A percentile compares a stretch with the other conserved stretches of the same genome.
Conservation (phyloP, 1,140 invertebrate genomes). For the Drosophila bifasciata region DNA sequence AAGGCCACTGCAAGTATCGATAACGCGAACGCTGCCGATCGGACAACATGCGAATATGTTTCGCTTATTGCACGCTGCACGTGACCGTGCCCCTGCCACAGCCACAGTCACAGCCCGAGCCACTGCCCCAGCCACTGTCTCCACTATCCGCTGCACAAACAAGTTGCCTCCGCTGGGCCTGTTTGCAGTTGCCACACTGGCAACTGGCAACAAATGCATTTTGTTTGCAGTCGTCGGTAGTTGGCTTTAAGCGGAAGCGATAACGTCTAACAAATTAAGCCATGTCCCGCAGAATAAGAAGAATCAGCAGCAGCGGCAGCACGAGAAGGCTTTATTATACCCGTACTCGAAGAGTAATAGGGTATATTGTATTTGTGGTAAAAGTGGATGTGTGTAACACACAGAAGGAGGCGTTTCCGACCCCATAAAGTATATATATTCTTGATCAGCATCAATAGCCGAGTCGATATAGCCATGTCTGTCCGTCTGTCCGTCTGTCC, state of each 20-base stretch:
- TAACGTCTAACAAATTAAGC: constrained; percentile 80
- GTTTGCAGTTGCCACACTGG: constrained; percentile 36
- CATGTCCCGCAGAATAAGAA: constrained; percentile 45
- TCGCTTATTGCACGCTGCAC: constrained; percentile 68
- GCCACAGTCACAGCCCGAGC: not conserved
- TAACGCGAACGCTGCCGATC: constrained; percentile 50
- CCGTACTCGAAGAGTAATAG: too few relatives aligned
- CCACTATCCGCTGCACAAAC: constrained; percentile 14
- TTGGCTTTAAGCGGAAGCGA: constrained; percentile 68
- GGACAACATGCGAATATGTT: constrained; percentile 69
- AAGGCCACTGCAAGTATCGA: constrained; percentile 63
- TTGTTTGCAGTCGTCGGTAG: constrained; percentile 55
- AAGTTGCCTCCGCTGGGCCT: constrained; percentile 35
- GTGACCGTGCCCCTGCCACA: constrained; percentile 38
- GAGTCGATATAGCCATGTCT: too few relatives aligned
- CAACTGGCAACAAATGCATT: constrained; percentile 46
- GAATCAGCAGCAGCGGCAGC: not conserved
- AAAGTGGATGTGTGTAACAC: too few relatives aligned
- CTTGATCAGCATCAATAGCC: too few relatives aligned
- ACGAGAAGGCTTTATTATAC: constrained; percentile 72
- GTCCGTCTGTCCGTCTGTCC: too few relatives aligned
- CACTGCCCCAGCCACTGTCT: too few relatives aligned
- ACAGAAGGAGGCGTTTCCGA: too few relatives aligned
- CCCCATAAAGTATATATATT: too few relatives aligned
- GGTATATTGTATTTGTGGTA: too few relatives aligned